These are phyloP conservation scores for Nasonia longicornis DNA, from an alignment of 1,140 invertebrate genomes.

Conservation along the genomic window DNA sequence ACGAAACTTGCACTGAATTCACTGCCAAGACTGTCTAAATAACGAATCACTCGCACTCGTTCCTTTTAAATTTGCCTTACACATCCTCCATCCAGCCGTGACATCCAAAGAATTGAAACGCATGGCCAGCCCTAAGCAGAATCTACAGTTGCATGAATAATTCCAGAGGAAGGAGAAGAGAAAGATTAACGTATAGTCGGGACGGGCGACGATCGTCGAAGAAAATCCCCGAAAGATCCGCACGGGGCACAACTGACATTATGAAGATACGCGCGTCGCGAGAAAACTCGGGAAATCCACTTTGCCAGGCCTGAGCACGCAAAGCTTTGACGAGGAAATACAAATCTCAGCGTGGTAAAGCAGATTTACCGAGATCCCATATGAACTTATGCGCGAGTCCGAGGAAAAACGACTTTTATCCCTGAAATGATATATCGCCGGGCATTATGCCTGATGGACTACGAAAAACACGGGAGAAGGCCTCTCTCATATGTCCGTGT, in stretches of 20 bases:
- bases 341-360: conserved; percentile 17
- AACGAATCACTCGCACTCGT: too few species aligned
- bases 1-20: too few species aligned
- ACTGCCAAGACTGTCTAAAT: too few species aligned
- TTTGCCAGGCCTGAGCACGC: not conserved
- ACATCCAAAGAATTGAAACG: not conserved
- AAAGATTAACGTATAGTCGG: not conserved
- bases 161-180: conserved; percentile 8
- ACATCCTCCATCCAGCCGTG: not conserved
- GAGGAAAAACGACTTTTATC: not conserved
- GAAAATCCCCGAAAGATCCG: not conserved
- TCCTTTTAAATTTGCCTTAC: too few species aligned
- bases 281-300: not conserved
- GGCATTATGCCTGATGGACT: not conserved
- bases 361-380: conserved; percentile 5
- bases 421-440: not conserved
- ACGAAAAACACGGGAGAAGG: not conserved
- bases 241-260: not conserved
- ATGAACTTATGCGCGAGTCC: not conserved
- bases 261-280: not conserved
- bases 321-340: conserved; percentile 28
- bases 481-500: not conserved
- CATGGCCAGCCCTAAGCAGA: not conserved
- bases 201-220: not conserved
- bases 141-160: conserved; percentile 11